These are phyloP conservation scores for Tragelaphus buxtoni DNA, from an alignment of 2,113 vertebrate species.

Conservation along the genomic window DNA sequence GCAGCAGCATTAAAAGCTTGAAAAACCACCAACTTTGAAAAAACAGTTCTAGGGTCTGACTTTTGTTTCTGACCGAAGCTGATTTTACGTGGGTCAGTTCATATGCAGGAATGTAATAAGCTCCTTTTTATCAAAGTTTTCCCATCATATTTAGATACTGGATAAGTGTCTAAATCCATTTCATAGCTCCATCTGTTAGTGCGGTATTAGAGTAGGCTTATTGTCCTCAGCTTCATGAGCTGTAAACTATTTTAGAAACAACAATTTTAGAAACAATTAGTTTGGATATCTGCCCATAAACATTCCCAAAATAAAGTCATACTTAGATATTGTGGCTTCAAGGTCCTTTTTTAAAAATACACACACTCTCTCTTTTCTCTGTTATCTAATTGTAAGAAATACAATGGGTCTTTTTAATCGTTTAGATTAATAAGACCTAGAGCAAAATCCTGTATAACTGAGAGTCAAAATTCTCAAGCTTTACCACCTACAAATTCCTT, in stretches of 20 bases:
- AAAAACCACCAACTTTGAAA: not conserved
- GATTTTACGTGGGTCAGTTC: not conserved
- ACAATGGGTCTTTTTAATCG: not conserved
- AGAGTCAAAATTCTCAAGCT: not conserved
- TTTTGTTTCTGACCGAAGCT: not conserved
- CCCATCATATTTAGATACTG: not conserved
- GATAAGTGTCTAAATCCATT: not conserved
- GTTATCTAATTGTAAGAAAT: not conserved
- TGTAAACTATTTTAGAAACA: conserved; percentile 38
- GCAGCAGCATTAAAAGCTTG: not conserved
- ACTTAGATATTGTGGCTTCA: not conserved
- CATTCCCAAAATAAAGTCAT: conserved; percentile 35
- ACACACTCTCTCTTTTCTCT: not conserved
- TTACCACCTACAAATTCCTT: not conserved
- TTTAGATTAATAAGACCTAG: not conserved
- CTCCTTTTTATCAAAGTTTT: not conserved
- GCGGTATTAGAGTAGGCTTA: not conserved
- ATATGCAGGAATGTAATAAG: not conserved
- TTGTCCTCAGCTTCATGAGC: conserved; percentile 7
- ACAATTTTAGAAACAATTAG: conserved; percentile 33
- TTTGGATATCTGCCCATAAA: conserved; percentile 45
- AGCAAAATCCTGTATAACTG: not conserved
- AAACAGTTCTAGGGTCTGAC: not conserved
- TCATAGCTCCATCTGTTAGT: conserved; percentile 8
- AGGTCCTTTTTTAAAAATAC: not conserved